Evolutionary conservation across 2,888 invertebrate species (phyloP).

Genomic region (Lasioglossum oenotherae): DNA sequence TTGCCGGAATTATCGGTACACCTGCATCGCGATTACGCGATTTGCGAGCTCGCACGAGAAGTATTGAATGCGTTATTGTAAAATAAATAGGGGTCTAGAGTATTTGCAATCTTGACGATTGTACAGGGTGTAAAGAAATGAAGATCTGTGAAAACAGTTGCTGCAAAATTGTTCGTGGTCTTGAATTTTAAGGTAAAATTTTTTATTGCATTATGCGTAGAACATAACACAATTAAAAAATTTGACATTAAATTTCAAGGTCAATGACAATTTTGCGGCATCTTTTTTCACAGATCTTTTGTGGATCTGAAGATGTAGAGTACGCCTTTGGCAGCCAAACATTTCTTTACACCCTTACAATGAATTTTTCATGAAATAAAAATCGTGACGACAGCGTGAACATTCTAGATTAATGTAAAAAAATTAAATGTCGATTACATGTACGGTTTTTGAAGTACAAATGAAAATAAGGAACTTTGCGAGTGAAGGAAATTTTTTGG

Average conservation of each 20-base stretch:
- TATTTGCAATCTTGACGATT: slow-evolving; percentile 28
- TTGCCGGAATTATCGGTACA: neutral
- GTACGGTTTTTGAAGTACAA: neutral
- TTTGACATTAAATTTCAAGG: too few species aligned
- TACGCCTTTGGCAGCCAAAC: too few species aligned
- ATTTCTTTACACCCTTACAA: too few species aligned
- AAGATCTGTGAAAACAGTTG: too few species aligned
- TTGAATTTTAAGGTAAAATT: too few species aligned
- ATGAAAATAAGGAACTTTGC: too few species aligned
- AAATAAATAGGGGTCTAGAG: neutral
- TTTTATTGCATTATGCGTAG: too few species aligned
- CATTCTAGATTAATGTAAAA: neutral
- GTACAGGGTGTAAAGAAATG: neutral
- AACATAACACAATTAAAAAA: too few species aligned
- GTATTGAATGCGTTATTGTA: neutral
- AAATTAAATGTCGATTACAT: neutral
- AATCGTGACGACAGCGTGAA: neutral
- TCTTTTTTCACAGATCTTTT: too few species aligned
- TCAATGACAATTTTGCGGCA: neutral
- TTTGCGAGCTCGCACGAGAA: neutral
- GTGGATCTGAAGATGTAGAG: too few species aligned
- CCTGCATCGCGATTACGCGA: neutral
- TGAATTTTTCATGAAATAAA: neutral
- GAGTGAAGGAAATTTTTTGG: too few species aligned
- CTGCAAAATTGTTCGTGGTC: too few species aligned